A percentile compares a stretch with the other conserved stretches of the same genome.
Conservation (phyloP, 2,113 vertebrate species). For the Sylvietta virens region DNA sequence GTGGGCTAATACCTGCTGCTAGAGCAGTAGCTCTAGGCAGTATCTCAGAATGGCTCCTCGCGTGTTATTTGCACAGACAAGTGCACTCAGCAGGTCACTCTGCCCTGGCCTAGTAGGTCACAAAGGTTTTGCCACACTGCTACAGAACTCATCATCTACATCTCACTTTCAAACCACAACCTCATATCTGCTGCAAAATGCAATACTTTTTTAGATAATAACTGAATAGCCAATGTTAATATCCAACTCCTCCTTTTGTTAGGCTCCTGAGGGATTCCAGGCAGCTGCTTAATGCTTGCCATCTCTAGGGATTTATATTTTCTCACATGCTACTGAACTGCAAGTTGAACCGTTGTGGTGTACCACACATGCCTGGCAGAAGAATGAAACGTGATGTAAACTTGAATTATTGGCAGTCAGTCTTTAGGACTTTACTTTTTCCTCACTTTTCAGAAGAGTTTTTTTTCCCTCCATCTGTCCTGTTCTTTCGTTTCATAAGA, state of each 20-base stretch:
- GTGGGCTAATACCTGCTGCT: not conserved
- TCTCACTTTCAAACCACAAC: not conserved
- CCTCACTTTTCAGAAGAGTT: not conserved
- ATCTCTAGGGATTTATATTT: constrained; percentile 17
- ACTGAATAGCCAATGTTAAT: not conserved
- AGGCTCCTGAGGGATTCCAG: not conserved
- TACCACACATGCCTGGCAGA: not conserved
- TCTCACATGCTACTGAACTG: not conserved
- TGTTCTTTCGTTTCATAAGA: not conserved
- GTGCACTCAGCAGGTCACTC: not conserved
- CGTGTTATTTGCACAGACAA: not conserved
- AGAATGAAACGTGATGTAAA: not conserved
- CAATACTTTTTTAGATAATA: not conserved
- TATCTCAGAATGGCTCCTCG: fast-evolving
- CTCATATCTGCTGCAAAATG: not conserved
- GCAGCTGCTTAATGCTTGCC: constrained; percentile 16
- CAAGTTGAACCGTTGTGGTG: not conserved
- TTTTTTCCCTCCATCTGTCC: not conserved
- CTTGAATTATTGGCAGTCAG: not conserved
- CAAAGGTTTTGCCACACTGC: not conserved
- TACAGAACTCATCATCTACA: not conserved
- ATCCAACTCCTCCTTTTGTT: not conserved
- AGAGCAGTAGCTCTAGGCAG: not conserved
- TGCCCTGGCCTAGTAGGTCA: not conserved
- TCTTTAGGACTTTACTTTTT: not conserved